Percentiles rank a stretch among this genome's conserved stretches.
Conservation (phyloP, 92 coral and sea anemone genomes). For the Pocillopora grandis region DNA sequence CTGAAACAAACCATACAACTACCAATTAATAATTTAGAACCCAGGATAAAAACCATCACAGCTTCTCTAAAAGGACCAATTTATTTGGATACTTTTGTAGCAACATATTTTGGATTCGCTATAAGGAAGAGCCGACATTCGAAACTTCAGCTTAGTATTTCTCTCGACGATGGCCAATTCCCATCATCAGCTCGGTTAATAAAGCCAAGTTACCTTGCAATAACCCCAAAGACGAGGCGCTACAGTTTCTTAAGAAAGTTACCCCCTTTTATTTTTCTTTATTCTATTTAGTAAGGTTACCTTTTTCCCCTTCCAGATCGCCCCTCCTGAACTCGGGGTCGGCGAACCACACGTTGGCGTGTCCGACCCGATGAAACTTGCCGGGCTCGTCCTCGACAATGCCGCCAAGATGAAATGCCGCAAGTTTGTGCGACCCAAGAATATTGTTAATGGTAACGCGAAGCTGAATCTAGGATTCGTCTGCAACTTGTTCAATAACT, state of each 20-base stretch:
- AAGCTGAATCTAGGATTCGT: slow-evolving; percentile 92
- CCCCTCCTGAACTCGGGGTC: slow-evolving; percentile 66
- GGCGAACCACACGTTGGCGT: slow-evolving; percentile 83
- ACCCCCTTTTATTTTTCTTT: neutral
- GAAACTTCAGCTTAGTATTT: no score
- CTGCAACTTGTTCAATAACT: slow-evolving; percentile 85
- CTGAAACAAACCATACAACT: no score
- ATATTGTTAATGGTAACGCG: slow-evolving; percentile 84
- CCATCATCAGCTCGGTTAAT: no score
- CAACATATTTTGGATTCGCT: no score
- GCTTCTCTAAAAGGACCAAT: neutral
- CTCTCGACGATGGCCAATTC: no score
- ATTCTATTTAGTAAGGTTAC: no score
- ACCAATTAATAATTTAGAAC: no score
- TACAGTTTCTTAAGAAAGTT: no score
- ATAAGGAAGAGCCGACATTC: no score
- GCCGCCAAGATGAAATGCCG: slow-evolving; percentile 87
- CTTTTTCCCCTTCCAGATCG: slow-evolving; percentile 53
- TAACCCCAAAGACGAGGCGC: no score
- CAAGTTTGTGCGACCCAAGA: slow-evolving; percentile 85
- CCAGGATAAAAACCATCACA: no score
- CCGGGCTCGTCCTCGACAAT: slow-evolving; percentile 84
- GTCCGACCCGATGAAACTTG: slow-evolving; percentile 76
- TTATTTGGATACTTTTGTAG: neutral
- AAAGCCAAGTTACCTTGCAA: no score